These are phyloP conservation scores for Glaucopsyche alexis DNA, from an alignment of 2,888 invertebrate species.

Conservation along the genomic window DNA sequence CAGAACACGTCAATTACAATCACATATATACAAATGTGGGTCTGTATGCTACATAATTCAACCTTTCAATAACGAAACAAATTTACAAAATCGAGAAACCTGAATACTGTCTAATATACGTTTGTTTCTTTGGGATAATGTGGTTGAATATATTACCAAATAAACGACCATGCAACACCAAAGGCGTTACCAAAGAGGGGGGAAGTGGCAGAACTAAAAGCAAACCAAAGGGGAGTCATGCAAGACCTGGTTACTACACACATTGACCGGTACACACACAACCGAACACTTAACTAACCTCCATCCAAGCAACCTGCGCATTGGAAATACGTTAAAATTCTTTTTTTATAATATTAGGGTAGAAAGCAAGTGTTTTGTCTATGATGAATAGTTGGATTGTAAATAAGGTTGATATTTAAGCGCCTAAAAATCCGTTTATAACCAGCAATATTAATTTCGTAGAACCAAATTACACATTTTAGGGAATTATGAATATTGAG, in stretches of 20 bases:
- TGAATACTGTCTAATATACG: conserved; percentile 9
- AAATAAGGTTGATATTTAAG: neutral
- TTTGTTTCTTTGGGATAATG: neutral
- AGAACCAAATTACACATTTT: neutral
- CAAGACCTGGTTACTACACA: conserved; percentile 34
- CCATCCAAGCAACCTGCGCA: conserved; percentile 82
- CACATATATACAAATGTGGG: neutral
- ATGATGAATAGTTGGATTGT: neutral
- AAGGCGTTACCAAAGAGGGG: conserved; percentile 33
- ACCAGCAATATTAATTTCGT: too few relatives aligned
- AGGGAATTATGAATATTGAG: neutral
- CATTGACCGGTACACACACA: conserved; percentile 44
- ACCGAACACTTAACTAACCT: conserved; percentile 75
- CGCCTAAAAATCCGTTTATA: neutral
- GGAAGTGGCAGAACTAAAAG: conserved; percentile 8
- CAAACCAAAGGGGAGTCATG: conserved; percentile 35
- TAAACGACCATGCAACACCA: conserved; percentile 39
- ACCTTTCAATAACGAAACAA: neutral
- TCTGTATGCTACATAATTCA: neutral
- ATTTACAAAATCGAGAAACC: neutral
- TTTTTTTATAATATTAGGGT: conserved; percentile 32
- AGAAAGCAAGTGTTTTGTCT: neutral
- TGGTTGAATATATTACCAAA: neutral
- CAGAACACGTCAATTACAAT: neutral
- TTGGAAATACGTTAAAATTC: conserved; percentile 55